A percentile compares a stretch with the other conserved stretches of the same genome.
Conservation (phyloP, 2,113 vertebrate species). For the Rhineura floridana region DNA sequence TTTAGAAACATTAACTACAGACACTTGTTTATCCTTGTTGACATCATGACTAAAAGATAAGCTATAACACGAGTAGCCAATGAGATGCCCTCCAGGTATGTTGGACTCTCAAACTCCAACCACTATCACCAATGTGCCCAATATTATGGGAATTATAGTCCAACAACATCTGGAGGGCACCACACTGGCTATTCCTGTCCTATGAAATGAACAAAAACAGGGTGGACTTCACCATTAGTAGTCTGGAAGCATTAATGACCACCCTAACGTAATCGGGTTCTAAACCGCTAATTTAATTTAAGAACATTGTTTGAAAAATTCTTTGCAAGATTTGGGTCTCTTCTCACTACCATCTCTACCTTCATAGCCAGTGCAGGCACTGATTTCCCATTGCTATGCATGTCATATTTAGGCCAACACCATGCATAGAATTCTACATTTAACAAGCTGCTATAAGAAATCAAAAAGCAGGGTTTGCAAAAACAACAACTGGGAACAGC, state of each 20-base stretch:
- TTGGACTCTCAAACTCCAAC: no score
- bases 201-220: neutral
- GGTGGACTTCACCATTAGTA: neutral
- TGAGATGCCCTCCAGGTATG: no score
- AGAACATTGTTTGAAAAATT: neutral
- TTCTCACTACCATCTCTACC: neutral
- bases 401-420: neutral
- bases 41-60: no score
- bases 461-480: neutral
- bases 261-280: no score
- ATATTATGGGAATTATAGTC: no score
- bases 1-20: neutral
- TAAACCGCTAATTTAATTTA: no score
- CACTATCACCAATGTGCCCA: no score
- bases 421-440: neutral
- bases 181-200: no score
- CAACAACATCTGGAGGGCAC: no score
- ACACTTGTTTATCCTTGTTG: neutral
- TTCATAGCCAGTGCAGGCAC: no score
- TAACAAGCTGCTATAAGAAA: neutral
- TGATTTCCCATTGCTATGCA: neutral
- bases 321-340: neutral
- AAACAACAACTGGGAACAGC: neutral
- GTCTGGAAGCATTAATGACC: no score
- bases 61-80: no score